Base-by-base conservation (phyloP, 2,888 invertebrate species). In the Apoderus coryli region DNA sequence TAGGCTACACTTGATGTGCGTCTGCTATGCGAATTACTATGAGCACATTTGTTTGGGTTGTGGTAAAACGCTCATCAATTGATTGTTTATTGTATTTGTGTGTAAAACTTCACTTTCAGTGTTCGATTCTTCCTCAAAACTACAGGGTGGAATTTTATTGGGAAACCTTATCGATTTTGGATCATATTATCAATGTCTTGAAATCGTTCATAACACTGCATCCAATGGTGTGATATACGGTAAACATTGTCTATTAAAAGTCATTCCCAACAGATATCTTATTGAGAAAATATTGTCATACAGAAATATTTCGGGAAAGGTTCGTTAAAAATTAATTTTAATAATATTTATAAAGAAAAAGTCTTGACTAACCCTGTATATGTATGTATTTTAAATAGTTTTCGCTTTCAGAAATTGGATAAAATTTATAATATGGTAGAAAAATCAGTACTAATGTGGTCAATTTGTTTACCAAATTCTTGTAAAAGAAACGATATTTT, bases 41-140 rank as follows among this genome's bases (percentile, higher is more conserved):
- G n/a, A n/a, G n/a, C n/a, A n/a, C n/a, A n/a, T n/a, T n/a, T n/a
- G n/a, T 15, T 5, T 10, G 9, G 6, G 4, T 31, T n/a, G n/a
- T n/a, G n/a, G n/a, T n/a, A n/a, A n/a, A n/a, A n/a, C n/a, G n/a
- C n/a, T n/a, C n/a, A n/a, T n/a, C n/a, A n/a, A n/a, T n/a, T n/a
- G n/a, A n/a, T n/a, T n/a, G n/a, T n/a, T n/a, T n/a, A n/a, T n/a
- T n/a, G n/a, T n/a, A n/a, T n/a, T n/a, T n/a, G n/a, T 30, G 23
- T 6, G 15, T 25, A 12, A 7, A 24, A 4, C 19, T n/a, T 34
- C 16, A 11, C 27, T 32, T 34, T 25, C 41, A 65, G 65, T 64
- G 63, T 40, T 62, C 14, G 64, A 65, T 42, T 49, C 64, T 2
- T 59, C 60, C 3, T 59, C 63, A 3, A 64, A 63, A 43, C 38